Evolutionary conservation across 2,113 vertebrate species (phyloP).

Genomic region (Heterotilapia buettikoferi): DNA sequence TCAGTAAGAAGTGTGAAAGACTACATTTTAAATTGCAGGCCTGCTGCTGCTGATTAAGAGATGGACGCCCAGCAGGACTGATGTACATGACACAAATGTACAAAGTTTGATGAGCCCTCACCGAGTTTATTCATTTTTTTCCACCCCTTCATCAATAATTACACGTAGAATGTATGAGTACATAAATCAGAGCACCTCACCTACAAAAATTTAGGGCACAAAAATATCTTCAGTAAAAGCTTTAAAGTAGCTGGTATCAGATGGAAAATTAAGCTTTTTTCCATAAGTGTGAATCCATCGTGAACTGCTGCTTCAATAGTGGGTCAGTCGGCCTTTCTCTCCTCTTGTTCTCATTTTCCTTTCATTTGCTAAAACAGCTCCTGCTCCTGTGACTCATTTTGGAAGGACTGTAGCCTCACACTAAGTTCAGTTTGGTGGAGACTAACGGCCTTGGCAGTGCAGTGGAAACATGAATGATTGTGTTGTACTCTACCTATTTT

Average conservation of each 20-base stretch:
- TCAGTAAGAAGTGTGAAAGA: not conserved
- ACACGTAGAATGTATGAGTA: not conserved
- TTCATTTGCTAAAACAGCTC: not conserved
- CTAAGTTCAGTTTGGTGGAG: not conserved
- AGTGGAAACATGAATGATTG: not conserved
- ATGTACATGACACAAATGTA: not conserved
- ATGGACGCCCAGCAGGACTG: not conserved
- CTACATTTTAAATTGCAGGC: not conserved
- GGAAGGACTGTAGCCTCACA: not conserved
- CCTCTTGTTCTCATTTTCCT: not conserved
- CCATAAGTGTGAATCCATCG: not conserved
- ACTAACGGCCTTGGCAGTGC: accelerated
- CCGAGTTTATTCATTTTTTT: accelerated
- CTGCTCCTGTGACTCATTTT: not conserved
- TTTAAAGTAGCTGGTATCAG: not conserved
- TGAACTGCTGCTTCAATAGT: not conserved
- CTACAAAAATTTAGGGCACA: accelerated
- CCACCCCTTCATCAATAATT: not conserved
- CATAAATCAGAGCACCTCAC: not conserved
- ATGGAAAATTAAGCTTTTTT: not conserved
- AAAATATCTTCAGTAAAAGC: not conserved
- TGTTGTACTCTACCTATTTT: not conserved
- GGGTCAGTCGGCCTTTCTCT: not conserved
- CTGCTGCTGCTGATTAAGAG: not conserved
- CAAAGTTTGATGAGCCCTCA: not conserved